Conservation (phyloP, 2,113 vertebrate genomes). For the Myrmecobius fasciatus region DNA sequence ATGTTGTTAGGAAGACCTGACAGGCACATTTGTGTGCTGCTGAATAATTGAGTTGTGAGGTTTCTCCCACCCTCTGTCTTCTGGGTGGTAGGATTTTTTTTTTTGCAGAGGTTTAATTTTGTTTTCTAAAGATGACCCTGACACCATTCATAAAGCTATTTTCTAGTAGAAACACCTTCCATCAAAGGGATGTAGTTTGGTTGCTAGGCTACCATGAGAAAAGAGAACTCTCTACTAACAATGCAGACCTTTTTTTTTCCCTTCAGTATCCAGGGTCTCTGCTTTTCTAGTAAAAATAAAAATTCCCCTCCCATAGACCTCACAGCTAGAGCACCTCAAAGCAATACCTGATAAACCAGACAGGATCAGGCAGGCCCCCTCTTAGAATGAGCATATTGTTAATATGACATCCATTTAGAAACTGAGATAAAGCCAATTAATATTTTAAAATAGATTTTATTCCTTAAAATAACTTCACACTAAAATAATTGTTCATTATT, state of each 20-base stretch:
- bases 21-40: conserved; percentile 71
- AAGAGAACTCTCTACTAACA: conserved; percentile 68
- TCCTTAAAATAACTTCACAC: background rate
- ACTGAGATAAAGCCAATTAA: conserved; percentile 25
- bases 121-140: conserved; percentile 81
- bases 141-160: conserved; percentile 79
- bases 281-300: conserved; percentile 45
- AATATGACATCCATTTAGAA: background rate
- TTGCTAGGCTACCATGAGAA: conserved; percentile 78
- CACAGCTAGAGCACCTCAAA: conserved; percentile 60
- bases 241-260: conserved; percentile 56
- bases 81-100: conserved; percentile 76
- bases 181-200: conserved; percentile 71
- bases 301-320: conserved; percentile 67
- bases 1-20: conserved; percentile 69
- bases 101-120: conserved; percentile 63
- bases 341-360: conserved; percentile 55
- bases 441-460: conserved; percentile 25
- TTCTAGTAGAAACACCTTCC: conserved; percentile 75
- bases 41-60: conserved; percentile 79
- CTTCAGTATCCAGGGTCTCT: conserved; percentile 50
- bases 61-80: conserved; percentile 60
- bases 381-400: background rate
- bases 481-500: background rate
- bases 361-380: background rate